Evolutionary conservation across 53 echinoderm and acorn worm species (phyloP), one percentile per base, ranked within the genome.

Genomic region (Hippasteria phrygiana): DNA sequence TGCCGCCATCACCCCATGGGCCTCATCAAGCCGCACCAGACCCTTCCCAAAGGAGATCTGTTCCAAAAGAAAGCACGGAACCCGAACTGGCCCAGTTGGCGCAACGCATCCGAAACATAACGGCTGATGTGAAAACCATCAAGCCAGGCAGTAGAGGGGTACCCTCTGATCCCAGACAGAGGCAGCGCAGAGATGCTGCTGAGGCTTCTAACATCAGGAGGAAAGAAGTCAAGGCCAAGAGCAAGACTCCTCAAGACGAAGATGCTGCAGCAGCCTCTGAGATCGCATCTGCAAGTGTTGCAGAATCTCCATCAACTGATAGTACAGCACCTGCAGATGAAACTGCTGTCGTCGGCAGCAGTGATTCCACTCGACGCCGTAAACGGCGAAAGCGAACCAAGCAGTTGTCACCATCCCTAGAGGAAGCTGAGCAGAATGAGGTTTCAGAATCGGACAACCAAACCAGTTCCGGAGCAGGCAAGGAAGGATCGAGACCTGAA

Each of bases 51-150:
- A 72, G 43, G 41, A 72, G 0, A 9, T 24, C 40, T 3, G 37
- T 35, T 10, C 62, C 29, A 29, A 18, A 33, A 33, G 67, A 11
- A 35, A 34, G 13, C 34, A 66, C 43, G 43, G n/a, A 65, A 37
- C 81, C 81, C 29, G 81, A 81, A 81, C 81, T 81, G 63, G 81
- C 81, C 24, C 27, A 43, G 42, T 63, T 81, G 63, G 81, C 81
- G 24, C 81, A 81, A 56, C 81, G 55, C 64, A 81, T 81, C 81
- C 81, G 45, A n/a, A 81, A 81, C 65, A 64, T 81, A 12, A 12
- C 81, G 43, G 81, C 81, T 16, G 81, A 81, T 45, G 81, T 81
- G 5, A 81, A 81, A 32, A 62, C 81, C 29, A 41, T 63, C 33
- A 81, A 81, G 40, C 43, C 81, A 16, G 81, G 81, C 65, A 81